These are phyloP conservation scores for Baronia brevicornis DNA, from an alignment of 2,888 invertebrate species.

Conservation along the genomic window DNA sequence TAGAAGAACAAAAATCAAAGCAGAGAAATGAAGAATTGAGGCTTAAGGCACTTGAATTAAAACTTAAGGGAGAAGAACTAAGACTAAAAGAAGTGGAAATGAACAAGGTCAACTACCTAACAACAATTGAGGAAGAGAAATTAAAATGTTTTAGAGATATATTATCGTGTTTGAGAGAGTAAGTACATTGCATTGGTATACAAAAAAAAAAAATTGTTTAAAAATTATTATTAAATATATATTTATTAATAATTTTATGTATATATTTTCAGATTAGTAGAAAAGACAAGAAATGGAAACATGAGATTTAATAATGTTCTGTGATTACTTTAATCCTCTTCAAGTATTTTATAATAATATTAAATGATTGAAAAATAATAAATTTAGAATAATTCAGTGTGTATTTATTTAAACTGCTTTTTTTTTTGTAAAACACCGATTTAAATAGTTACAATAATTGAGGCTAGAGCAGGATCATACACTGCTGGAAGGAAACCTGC, in stretches of 20 bases:
- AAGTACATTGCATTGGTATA: conserved; percentile 15
- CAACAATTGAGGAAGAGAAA: conserved; percentile 39
- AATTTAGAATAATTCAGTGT: too few relatives aligned
- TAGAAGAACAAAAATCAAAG: conserved; percentile 32
- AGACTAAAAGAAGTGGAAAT: conserved; percentile 38
- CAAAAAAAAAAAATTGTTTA: too few relatives aligned
- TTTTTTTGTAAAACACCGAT: too few relatives aligned
- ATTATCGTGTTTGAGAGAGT: conserved; percentile 35
- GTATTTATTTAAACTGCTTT: too few relatives aligned
- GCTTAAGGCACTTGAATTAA: conserved; percentile 35
- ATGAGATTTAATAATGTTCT: conserved; percentile 15
- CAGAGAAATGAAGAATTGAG: conserved; percentile 38
- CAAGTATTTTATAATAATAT: too few relatives aligned
- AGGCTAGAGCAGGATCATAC: too few relatives aligned
- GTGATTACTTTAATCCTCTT: too few relatives aligned
- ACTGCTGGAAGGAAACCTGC: too few relatives aligned
- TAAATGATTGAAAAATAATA: too few relatives aligned
- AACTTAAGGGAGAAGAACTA: conserved; percentile 38
- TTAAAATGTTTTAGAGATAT: conserved; percentile 38
- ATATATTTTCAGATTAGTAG: conserved; percentile 22
- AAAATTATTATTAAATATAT: not conserved
- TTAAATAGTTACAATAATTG: too few relatives aligned
- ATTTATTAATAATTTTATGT: conserved; percentile 2
- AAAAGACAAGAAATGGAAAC: conserved; percentile 23
- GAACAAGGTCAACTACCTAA: conserved; percentile 39